Conservation (phyloP, 2,797 vertebrate species). For the Clamator glandarius region DNA sequence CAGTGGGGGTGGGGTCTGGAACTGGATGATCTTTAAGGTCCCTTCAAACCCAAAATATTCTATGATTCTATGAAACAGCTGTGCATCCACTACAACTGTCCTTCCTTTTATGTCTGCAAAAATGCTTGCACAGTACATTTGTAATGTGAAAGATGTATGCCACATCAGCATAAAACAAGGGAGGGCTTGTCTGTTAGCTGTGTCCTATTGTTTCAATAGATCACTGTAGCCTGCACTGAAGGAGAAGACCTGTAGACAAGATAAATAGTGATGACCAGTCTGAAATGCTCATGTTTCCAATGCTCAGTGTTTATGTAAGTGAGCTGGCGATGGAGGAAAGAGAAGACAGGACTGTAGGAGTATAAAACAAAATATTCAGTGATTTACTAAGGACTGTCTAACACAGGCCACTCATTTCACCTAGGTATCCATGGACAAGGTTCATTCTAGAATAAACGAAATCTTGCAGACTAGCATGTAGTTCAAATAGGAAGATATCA, state of each 20-base stretch:
- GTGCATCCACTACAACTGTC: not conserved
- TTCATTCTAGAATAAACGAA: not conserved
- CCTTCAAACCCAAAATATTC: too few species aligned
- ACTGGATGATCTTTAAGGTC: too few species aligned
- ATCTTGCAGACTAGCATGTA: not conserved
- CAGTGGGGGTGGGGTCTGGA: too few species aligned
- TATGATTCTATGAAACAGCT: not conserved
- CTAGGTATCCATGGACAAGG: not conserved
- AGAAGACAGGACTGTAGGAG: not conserved
- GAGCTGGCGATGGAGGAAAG: not conserved
- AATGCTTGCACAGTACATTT: not conserved
- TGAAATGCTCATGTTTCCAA: not conserved
- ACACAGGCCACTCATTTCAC: not conserved
- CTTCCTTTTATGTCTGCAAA: not conserved
- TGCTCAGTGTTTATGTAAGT: not conserved
- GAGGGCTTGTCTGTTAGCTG: not conserved
- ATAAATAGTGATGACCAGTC: not conserved
- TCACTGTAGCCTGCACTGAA: not conserved
- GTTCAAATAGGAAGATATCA: not conserved
- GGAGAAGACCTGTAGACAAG: not conserved
- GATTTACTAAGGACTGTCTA: not conserved
- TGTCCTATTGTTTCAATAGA: not conserved
- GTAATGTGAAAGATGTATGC: not conserved
- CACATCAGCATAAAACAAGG: not conserved
- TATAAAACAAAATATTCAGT: not conserved